Evolutionary conservation across 2,797 vertebrate genomes (phyloP), one percentile per base, ranked within the genome.

Genomic region (Micropoecilia bifurca): DNA sequence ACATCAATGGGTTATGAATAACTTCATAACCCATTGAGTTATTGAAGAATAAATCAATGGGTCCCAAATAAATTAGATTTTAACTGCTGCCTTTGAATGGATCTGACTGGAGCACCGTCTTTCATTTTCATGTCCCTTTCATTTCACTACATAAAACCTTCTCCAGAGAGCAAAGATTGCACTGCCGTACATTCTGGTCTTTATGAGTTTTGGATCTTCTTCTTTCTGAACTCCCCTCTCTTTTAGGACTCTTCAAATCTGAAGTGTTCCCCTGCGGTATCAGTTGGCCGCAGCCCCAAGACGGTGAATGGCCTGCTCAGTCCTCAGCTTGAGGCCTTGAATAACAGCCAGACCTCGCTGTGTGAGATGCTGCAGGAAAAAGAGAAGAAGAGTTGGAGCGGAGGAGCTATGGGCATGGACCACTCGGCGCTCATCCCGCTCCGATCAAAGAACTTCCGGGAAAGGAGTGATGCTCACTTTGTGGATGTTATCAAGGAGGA

Each of bases 401-500:
- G 96, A 0, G 90, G 91, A 41, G 76, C 85, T 30, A 74, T 93
- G 90, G 92, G 96, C 83, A 95, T 99, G 96, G 98, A 99, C 85
- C 98, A 98, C 77, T 98, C 98, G 0, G 97, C 97, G 1, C 97
- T 99, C 77, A 97, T 99, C 79, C 98, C 98, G 0, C 90, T 99
- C 69, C 95, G 98, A 76, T 99, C 97, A 91, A 99, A 99, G 92
- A 99, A 99, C 92, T 99, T 99, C 94, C 89, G 98, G 50, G 98
- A 99, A 92, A 97, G 98, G 90, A 99, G 98, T 0, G 99, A 99
- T 0, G 98, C 97, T 73, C 99, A 99, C 89, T 99, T 99, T 88
- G 99, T 99, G 74, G 98, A 99, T 30, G 99, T 99, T 48, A 99
- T 99, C 87, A 99, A 99, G 91, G 98, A 99, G 86, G 98, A 99